A percentile compares a stretch with the other conserved stretches of the same genome.
These are phyloP conservation scores for Hypomesus transpacificus DNA, from an alignment of 2,113 vertebrate genomes.

Conservation along the genomic window DNA sequence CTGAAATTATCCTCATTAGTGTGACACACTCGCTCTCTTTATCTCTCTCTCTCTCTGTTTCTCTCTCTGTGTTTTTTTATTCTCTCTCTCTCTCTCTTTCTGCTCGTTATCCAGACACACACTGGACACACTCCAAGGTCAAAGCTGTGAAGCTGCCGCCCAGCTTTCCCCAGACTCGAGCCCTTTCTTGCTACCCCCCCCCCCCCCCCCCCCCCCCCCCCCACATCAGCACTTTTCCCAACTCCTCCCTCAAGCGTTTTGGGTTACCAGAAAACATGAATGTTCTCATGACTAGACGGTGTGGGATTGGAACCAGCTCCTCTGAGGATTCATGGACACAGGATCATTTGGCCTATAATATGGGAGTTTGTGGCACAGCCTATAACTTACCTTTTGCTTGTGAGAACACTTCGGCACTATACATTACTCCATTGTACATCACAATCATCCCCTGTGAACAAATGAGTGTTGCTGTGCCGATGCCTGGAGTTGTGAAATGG, in stretches of 20 bases:
- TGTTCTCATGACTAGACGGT: slow-evolving; percentile 19
- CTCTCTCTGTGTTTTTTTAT: background rate
- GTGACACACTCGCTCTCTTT: background rate
- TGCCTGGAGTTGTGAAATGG: background rate
- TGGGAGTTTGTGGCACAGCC: background rate
- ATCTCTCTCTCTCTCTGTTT: slow-evolving; percentile 13
- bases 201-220: slow-evolving; percentile 44
- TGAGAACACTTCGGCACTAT: too few relatives aligned
- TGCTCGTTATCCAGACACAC: slow-evolving; percentile 29
- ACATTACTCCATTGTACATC: too few relatives aligned
- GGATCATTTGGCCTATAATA: background rate
- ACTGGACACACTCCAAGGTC: slow-evolving; percentile 55
- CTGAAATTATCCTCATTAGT: slow-evolving; percentile 7
- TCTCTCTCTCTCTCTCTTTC: slow-evolving; percentile 5
- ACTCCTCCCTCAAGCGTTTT: slow-evolving; percentile 25
- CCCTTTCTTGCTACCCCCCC: slow-evolving; percentile 41
- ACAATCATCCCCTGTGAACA: too few relatives aligned
- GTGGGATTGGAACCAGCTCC: background rate
- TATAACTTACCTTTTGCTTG: too few relatives aligned
- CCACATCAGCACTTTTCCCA: slow-evolving; percentile 54
- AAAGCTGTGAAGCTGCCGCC: slow-evolving; percentile 50
- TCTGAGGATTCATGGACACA: background rate
- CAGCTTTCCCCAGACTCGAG: slow-evolving; percentile 33
- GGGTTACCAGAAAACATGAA: slow-evolving; percentile 26
- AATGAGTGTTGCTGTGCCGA: background rate